Evolutionary conservation across 2,888 invertebrate species (phyloP), one percentile per base, ranked within the genome.

Genomic region (Elaeidobius kamerunicus): DNA sequence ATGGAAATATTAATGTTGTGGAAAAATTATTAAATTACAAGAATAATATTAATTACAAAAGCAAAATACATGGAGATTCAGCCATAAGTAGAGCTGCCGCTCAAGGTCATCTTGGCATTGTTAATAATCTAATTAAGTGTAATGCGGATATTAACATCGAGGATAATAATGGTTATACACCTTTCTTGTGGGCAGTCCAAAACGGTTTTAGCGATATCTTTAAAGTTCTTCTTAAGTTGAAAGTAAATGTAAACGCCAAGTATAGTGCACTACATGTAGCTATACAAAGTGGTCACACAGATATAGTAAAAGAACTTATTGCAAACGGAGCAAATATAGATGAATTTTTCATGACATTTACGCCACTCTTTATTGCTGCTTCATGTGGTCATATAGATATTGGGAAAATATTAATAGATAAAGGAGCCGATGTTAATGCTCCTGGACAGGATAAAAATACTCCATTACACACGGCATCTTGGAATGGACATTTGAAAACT

Each of bases 191-290:
- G 3, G 45, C 27, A 35, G 45, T 17, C 12, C 35, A 36, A n/a
- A 20, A 23, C 15, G 45, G 45, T 1, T 35, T 20, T 17, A 11
- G 19, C 1, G 35, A 45, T 6, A 23, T 45, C 7, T n/a, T 35
- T 2, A 16, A 45, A 6, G 20, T 17, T 20, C 17, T 45, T 2
- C 3, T 45, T 12, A 35, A 34, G 9, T 30, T 35, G 5, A 19
- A 14, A 20, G 45, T 36, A 15, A 15, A 45, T 23, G 18, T 45
- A 16, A 28, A 42, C 16, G 28, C 42, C n/a, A 30, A 42, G 30
- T 42, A 30, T 16, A 42, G 30, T 11, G 42, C 42, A 2, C 30
- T 42, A 30, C 42, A 28, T 28, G 18, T 30, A n/a, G 42, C 30
- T 9, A 32, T 28, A 11, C 42, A 30, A 11, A 42, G 30, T 17